Evolutionary conservation across 2,113 vertebrate genomes (phyloP), one percentile per base, ranked within the genome.

Genomic region (Cranoglanis bouderius): DNA sequence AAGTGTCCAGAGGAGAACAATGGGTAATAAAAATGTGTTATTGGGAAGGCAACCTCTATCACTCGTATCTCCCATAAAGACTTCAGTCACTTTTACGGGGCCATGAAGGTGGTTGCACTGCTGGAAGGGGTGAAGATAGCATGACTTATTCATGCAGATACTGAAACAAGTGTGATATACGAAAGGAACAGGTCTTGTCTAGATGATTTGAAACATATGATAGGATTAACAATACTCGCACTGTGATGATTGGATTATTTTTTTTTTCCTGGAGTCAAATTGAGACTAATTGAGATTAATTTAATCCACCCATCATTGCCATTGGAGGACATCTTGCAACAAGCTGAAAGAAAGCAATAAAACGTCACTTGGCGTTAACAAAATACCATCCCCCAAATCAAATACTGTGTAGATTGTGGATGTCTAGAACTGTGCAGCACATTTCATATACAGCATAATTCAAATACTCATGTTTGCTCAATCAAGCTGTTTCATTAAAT

Each of bases 41-140:
- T 95, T 94, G 93, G 93, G 90, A 92, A 91, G 46, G 91, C 90
- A 88, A 94, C 94, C 93, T 94, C 92, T 89, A 91, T 91, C 67
- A 91, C 92, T 94, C 95, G 94, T 94, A 94, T 95, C 94, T 94
- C 91, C 92, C 92, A 94, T 96, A 95, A 95, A 96, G 93, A 95
- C 93, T 92, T 94, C 90, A 91, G 92, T 91, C 91, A 94, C 91
- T 92, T 95, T 95, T 95, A 96, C 93, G 90, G 87, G 90, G 87
- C 93, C 29, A 75, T 18, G 85, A 91, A 94, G 93, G 89, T 84
- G 19, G 90, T 83, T 86, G 89, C 89, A 32, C 88, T 91, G 92
- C 92, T 90, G 88, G 89, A 92, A 91, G 92, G 92, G 90, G 87
- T 87, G 87, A 85, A 88, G 87, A 59, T 85, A 70, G 89, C 91